These are phyloP conservation scores for Meloe dianella DNA, from an alignment of 2,888 invertebrate species.

Conservation along the genomic window DNA sequence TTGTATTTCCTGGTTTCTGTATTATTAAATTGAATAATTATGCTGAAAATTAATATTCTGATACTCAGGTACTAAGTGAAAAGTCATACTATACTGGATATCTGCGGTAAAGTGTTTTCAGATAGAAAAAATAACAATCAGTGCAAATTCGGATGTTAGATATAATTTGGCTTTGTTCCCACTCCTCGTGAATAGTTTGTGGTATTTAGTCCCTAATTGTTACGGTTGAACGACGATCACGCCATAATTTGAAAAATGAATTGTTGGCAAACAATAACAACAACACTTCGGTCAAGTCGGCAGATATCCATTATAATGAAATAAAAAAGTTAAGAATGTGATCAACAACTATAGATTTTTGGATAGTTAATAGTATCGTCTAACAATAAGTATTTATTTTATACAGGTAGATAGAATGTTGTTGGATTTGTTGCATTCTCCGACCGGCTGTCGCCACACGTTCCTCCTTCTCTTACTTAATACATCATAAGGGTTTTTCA, in stretches of 20 bases:
- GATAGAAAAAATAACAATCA: slow-evolving; percentile 6
- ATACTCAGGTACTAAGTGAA: too few relatives aligned
- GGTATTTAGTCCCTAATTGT: background rate
- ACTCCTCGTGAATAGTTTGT: background rate
- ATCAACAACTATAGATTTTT: slow-evolving; percentile 26
- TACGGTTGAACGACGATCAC: background rate
- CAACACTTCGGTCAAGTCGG: slow-evolving; percentile 22
- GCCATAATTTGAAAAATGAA: slow-evolving; percentile 22
- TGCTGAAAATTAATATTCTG: too few relatives aligned
- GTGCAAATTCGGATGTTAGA: background rate
- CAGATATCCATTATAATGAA: slow-evolving; percentile 20
- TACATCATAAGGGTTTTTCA: slow-evolving; percentile 28
- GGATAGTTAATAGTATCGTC: slow-evolving; percentile 6
- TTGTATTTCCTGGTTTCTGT: too few relatives aligned
- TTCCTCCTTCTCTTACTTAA: slow-evolving; percentile 45
- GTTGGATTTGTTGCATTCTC: slow-evolving; percentile 58
- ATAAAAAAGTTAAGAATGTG: slow-evolving; percentile 33
- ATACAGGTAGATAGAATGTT: slow-evolving; percentile 52
- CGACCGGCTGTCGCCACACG: slow-evolving; percentile 57
- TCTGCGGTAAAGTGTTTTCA: too few relatives aligned
- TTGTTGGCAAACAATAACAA: slow-evolving; percentile 40
- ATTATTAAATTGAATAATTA: too few relatives aligned
- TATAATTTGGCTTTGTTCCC: background rate
- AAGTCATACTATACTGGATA: too few relatives aligned
- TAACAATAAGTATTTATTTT: slow-evolving; percentile 9